Conservation (phyloP, 2,888 invertebrate genomes). For the Agrilus cyanescens region DNA sequence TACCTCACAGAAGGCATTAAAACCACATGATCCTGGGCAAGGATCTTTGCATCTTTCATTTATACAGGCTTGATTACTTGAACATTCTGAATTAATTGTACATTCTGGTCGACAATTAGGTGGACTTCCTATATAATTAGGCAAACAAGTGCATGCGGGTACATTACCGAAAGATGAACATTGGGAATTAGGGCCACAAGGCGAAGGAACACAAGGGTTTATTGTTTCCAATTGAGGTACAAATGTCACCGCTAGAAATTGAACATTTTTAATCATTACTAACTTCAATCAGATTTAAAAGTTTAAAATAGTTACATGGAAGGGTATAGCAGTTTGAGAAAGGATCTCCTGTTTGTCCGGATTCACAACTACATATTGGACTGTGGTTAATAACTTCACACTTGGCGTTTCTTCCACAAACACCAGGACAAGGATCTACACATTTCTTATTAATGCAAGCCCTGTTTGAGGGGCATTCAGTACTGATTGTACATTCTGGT, state of each 20-base stretch:
- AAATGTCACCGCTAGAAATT: no score
- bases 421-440: slow-evolving; percentile 42
- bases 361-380: slow-evolving; percentile 50
- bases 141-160: slow-evolving; percentile 41
- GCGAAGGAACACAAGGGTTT: slow-evolving; percentile 53
- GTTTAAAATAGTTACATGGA: slow-evolving; percentile 24
- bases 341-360: slow-evolving; percentile 56
- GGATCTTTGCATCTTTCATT: slow-evolving; percentile 43
- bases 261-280: not conserved
- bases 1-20: slow-evolving; percentile 41
- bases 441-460: slow-evolving; percentile 43
- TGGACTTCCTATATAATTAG: slow-evolving; percentile 39
- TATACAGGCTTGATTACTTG: slow-evolving; percentile 41
- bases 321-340: slow-evolving; percentile 39
- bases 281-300: slow-evolving; percentile 28
- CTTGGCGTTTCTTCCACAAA: slow-evolving; percentile 41
- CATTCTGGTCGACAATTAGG: slow-evolving; percentile 43
- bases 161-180: slow-evolving; percentile 49
- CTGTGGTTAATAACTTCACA: slow-evolving; percentile 44
- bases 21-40: slow-evolving; percentile 44
- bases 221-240: slow-evolving; percentile 28
- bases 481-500: slow-evolving; percentile 39
- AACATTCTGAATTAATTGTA: slow-evolving; percentile 41
- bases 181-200: slow-evolving; percentile 63
- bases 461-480: slow-evolving; percentile 37